A percentile compares a stretch with the other conserved stretches of the same genome.
Evolutionary conservation across 1,140 invertebrate species (phyloP).

Genomic region (Heliothis subflexa): DNA sequence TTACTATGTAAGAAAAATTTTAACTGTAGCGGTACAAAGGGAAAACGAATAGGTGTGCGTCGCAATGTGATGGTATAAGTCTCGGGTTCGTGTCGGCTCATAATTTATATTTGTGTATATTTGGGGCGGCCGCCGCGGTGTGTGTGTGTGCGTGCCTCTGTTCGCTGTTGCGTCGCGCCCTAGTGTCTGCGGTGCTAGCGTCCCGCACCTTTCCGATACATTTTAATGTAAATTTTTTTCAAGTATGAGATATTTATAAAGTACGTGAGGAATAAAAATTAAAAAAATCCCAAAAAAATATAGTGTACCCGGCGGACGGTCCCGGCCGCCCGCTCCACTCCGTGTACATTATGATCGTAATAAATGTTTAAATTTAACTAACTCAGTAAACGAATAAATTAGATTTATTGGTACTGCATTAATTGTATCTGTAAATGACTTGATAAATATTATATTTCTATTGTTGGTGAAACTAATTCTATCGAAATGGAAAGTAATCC

Average conservation of each 20-base stretch:
- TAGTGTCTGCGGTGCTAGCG: constrained; percentile 64
- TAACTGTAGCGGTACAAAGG: constrained; percentile 80
- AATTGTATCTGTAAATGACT: constrained; percentile 83
- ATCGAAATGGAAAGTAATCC: constrained; percentile 81
- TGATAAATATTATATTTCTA: constrained; percentile 85
- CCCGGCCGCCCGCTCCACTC: constrained; percentile 49
- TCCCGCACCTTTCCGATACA: constrained; percentile 77
- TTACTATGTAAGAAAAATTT: constrained; percentile 83
- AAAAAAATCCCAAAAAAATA: constrained; percentile 78
- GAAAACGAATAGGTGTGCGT: constrained; percentile 75
- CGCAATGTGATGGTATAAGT: constrained; percentile 70
- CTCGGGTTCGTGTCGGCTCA: constrained; percentile 65
- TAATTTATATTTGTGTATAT: constrained; percentile 69
- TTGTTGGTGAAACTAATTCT: constrained; percentile 84
- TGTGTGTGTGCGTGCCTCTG: constrained; percentile 66
- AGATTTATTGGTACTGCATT: constrained; percentile 82
- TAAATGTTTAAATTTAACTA: constrained; percentile 80
- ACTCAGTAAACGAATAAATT: constrained; percentile 84
- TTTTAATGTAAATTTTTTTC: constrained; percentile 85
- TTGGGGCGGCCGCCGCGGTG: constrained; percentile 52
- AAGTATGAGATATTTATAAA: constrained; percentile 85
- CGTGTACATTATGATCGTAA: constrained; percentile 65
- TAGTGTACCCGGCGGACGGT: constrained; percentile 56
- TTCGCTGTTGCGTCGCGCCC: constrained; percentile 50
- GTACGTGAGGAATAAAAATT: constrained; percentile 81